Conservation (phyloP, 2,888 invertebrate species). For the Harpalus rubripes region DNA sequence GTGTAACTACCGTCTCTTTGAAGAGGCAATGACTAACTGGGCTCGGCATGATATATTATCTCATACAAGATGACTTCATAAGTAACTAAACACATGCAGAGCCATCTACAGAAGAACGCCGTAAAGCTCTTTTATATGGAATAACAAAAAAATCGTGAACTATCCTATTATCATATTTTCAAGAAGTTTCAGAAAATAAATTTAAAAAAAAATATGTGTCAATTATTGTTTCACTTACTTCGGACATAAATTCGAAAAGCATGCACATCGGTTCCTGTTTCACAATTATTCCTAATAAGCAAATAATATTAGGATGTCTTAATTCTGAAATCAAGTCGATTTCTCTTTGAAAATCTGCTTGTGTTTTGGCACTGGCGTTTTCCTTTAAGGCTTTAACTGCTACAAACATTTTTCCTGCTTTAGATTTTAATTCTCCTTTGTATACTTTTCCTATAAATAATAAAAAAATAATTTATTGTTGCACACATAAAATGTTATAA, state of each 20-base stretch:
- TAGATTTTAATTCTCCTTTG: constrained; percentile 91
- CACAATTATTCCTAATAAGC: constrained; percentile 94
- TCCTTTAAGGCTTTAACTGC: constrained; percentile 97
- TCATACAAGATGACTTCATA: no score
- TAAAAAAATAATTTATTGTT: constrained; percentile 65
- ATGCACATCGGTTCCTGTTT: constrained; percentile 95
- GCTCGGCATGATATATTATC: no score
- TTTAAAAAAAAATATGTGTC: background rate
- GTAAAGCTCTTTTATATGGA: no score
- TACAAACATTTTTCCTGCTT: constrained; percentile 86
- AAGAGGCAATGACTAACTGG: no score
- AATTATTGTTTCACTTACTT: constrained; percentile 73
- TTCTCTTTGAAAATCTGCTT: constrained; percentile 95
- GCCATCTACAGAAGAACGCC: no score
- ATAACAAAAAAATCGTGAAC: no score
- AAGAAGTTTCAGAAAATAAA: background rate
- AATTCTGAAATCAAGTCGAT: constrained; percentile 96
- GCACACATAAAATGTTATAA: no score
- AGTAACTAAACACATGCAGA: no score
- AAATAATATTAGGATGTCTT: constrained; percentile 96
- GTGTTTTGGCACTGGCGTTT: constrained; percentile 93
- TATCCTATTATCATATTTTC: background rate
- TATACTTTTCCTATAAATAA: constrained; percentile 88
- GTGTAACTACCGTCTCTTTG: no score
- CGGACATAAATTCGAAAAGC: constrained; percentile 98